Evolutionary conservation across 2,797 vertebrate genomes (phyloP), one percentile per base, ranked within the genome.

Genomic region (Pipistrellus pygmaeus): DNA sequence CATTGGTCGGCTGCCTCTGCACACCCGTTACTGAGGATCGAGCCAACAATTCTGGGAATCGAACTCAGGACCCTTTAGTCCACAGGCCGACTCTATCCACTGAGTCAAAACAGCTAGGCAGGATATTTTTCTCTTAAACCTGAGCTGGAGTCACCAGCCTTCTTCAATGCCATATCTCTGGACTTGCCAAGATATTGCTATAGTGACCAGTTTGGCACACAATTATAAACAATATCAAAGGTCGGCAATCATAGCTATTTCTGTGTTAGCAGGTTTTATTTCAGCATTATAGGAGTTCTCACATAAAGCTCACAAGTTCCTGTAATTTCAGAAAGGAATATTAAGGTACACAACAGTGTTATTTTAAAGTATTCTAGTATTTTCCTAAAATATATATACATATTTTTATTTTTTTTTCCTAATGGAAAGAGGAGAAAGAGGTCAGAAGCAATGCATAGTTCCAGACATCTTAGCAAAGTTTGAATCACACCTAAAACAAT

Each of bases 221-320:
- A 93, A 95, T 73, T 72, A 25, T 64, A 81, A 93, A 81, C n/a
- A 8, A 9, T 44, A 81, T 64, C 1, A 0, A 69, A 72, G 41
- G 53, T 83, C 95, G 15, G 55, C 66, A 93, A 73, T 3, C 55
- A 17, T 44, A 75, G 27, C 51, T 53, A 0, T 17, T 93, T 81
- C 72, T 95, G 25, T 88, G 21, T 0, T 88, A 94, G 5, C 0
- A 90, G 21, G 23, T 72, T 83, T 97, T 93, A 64, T 95, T 95
- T 80, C 6, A 76, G 27, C 89, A 3, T 81, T 60, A 68, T 6
- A 80, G 8, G 30, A 35, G 0, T 14, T 0, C 9, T 62, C 12
- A 14, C 60, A 1, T 72, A 85, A 71, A 62, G 21, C 12, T 68
- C 11, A 57, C 0, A 64, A 80, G 5, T 69, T 88, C 51, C 13